Evolutionary conservation across 2,113 vertebrate genomes (phyloP).

Genomic region (Xenopus borealis): DNA sequence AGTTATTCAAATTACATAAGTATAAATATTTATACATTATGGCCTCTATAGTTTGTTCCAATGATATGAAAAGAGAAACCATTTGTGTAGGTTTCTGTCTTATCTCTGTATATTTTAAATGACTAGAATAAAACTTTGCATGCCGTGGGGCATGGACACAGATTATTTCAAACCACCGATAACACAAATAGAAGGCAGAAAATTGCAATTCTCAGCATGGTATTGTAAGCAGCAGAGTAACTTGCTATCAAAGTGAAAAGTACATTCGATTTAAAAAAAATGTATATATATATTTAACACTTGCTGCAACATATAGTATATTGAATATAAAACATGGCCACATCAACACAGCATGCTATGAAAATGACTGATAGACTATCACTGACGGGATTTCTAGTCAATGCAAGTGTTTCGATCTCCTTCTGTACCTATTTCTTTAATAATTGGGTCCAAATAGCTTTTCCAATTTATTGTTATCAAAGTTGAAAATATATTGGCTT

Average conservation of each 20-base stretch:
- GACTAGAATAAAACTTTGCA: conserved; percentile 35
- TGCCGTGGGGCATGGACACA: background rate
- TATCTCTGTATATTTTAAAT: conserved; percentile 34
- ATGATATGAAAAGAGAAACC: conserved; percentile 1
- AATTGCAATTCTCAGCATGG: conserved; percentile 35
- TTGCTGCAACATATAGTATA: too few species aligned
- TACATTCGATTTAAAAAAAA: conserved; percentile 34
- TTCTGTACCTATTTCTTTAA: conserved; percentile 24
- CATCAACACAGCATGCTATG: too few species aligned
- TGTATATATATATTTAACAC: too few species aligned
- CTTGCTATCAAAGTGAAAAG: conserved; percentile 7
- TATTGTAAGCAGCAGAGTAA: background rate
- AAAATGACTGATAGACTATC: conserved; percentile 1
- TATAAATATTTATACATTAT: conserved; percentile 37
- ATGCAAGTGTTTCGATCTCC: background rate
- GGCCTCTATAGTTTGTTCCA: conserved; percentile 19
- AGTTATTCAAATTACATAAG: background rate
- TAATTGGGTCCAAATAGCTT: conserved; percentile 24
- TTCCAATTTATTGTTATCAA: conserved; percentile 25
- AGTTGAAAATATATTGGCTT: background rate
- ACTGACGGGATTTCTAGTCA: background rate
- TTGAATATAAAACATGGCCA: too few species aligned
- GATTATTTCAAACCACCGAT: conserved; percentile 39
- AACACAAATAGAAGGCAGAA: conserved; percentile 47
- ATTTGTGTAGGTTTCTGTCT: conserved; percentile 23